Base-by-base conservation (phyloP, 2,888 invertebrate genomes). In the Hybos culiciformis region DNA sequence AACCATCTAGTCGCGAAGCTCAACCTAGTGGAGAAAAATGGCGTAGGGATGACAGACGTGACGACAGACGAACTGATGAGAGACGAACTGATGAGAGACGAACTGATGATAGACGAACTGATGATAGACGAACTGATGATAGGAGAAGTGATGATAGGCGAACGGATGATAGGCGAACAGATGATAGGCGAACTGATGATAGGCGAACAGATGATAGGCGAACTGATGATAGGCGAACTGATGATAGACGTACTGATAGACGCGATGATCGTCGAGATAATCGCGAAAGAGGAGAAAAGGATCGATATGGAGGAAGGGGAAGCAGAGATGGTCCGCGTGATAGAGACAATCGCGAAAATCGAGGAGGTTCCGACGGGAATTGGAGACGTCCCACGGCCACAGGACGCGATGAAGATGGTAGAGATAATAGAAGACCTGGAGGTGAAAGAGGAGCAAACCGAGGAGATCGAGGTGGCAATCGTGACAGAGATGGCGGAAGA, bases 11-110 rank as follows among this genome's bases (percentile, higher is more conserved):
- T 33, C 31, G 41, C 3, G 46, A 46, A n/a, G 48, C 49, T 14
- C 50, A 49, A 2, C 46, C 33, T 18, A 49, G 47, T 21, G 33
- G 31, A 29, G 44, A 36, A 17, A 43, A 49, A 11, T 47, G 43
- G 11, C 21, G 18, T 5, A 32, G 15, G 5, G 32, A 34, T 19
- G 29, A 41, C 6, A 37, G 44, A 36, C 43, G 49, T 7, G 47
- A 45, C 24, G 55, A 54, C n/a, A 53, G 37, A 11, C 29, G 32
- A 15, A 14, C 17, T 11, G 18, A 24, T 18, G n/a, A n/a, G n/a
- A n/a, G 60, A 39, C 50, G 54, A 17, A 59, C 58, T 15, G 53
- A 56, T 29, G 53, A 46, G 20, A 58, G 57, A 23, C 59, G 62
- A 8, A 44, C 31, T 12, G 59, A 60, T 14, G 48, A 51, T 18